Evolutionary conservation across 30 jellyfish, hydroid and myxozoan species (phyloP).

Genomic region (Hydractinia echinata): DNA sequence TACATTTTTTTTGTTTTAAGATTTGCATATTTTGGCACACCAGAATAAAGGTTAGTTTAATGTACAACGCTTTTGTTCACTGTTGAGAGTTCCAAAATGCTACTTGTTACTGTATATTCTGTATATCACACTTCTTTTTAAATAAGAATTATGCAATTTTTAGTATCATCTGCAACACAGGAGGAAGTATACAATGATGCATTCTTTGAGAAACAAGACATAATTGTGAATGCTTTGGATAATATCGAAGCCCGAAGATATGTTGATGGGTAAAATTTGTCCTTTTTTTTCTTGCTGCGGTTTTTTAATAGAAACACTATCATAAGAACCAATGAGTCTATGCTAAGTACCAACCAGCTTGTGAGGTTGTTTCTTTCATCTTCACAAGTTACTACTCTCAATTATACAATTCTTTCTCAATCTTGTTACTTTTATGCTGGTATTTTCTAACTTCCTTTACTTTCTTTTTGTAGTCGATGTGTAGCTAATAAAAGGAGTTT

Average conservation of each 20-base stretch:
- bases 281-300: no score
- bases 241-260: constrained; percentile 82
- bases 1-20: constrained; percentile 33
- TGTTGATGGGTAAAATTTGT: constrained; percentile 64
- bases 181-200: constrained; percentile 46
- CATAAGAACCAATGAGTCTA: no score
- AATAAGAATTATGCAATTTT: background rate
- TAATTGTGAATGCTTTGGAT: constrained; percentile 87
- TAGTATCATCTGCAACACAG: constrained; percentile 79
- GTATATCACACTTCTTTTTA: background rate
- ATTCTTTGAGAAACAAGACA: constrained; percentile 43
- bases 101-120: background rate
- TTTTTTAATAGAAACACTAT: no score
- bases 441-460: no score
- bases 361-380: no score
- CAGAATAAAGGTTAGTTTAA: constrained; percentile 67
- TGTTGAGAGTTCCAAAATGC: constrained; percentile 1
- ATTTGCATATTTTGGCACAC: constrained; percentile 49
- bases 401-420: no score
- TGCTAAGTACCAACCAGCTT: no score
- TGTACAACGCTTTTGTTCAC: background rate
- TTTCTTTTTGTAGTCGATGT: constrained; percentile 54
- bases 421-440: no score
- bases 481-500: constrained; percentile 64
- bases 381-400: no score